Percentiles rank a stretch among this genome's conserved stretches.
phyloP scores from a whole-genome alignment of 1,140 invertebrate species.

The Brachionus rotundiformis region DNA sequence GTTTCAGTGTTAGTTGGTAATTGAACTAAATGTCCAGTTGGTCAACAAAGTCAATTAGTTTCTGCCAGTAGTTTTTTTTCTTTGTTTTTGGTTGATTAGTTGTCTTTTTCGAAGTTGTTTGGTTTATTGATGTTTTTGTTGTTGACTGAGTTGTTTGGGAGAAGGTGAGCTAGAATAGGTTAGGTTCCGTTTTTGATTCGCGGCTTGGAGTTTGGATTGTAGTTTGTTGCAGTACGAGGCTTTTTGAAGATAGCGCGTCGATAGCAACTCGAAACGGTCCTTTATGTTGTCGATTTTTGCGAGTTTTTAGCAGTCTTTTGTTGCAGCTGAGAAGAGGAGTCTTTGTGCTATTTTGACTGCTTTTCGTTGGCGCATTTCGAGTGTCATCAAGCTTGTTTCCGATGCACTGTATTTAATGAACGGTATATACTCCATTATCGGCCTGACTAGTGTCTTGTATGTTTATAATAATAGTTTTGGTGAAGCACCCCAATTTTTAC shows the following conservation, averaged over 20 bases:
- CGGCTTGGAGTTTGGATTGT: not conserved
- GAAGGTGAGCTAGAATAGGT: not conserved
- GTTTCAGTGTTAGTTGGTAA: not conserved
- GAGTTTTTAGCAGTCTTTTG: not conserved
- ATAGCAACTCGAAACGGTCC: not conserved
- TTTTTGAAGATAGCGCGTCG: not conserved
- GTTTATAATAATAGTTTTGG: too few species aligned
- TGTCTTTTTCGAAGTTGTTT: not conserved
- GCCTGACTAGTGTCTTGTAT: too few species aligned
- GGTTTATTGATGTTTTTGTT: not conserved
- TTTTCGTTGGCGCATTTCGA: too few species aligned
- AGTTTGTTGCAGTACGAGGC: not conserved
- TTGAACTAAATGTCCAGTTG: not conserved
- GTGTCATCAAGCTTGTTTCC: too few species aligned
- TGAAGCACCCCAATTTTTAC: too few species aligned
- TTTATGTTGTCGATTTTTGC: not conserved
- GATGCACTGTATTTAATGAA: too few species aligned
- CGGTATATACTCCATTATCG: too few species aligned
- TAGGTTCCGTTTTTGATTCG: not conserved
- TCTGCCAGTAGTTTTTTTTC: not conserved
- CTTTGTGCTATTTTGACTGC: not conserved
- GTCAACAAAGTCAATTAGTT: not conserved
- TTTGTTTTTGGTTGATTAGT: not conserved
- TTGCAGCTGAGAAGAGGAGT: constrained; percentile 4
- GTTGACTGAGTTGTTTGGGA: not conserved